Percentiles rank a stretch among this genome's conserved stretches.
Conservation (phyloP, 92 coral and sea anemone genomes). For the Epizoanthus rinbou region DNA sequence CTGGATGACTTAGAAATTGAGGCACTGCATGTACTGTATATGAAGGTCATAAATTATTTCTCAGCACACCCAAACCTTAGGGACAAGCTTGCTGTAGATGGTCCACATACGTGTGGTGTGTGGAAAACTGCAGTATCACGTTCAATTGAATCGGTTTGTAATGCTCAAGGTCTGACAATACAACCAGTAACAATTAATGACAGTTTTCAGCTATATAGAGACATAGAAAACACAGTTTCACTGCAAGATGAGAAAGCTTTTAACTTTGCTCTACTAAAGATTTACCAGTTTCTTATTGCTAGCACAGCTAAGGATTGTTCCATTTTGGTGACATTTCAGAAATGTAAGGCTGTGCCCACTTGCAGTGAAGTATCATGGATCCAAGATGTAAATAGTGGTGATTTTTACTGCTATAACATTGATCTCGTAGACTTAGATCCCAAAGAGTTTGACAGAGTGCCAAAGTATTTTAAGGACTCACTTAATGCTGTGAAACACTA, state of each 20-base stretch:
- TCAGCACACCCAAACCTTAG: conserved; percentile 50
- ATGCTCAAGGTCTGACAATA: background rate
- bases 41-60: conserved; percentile 51
- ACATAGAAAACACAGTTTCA: conserved; percentile 9
- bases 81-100: conserved; percentile 60
- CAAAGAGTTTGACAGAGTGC: conserved; percentile 80
- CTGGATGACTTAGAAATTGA: conserved; percentile 85
- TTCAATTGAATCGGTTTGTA: background rate
- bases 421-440: conserved; percentile 92
- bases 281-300: conserved; percentile 80
- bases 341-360: conserved; percentile 16
- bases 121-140: conserved; percentile 58
- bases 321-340: conserved; percentile 85
- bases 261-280: conserved; percentile 49
- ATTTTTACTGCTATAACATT: conserved; percentile 61
- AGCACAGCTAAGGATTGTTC: conserved; percentile 95
- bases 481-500: conserved; percentile 64
- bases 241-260: conserved; percentile 37
- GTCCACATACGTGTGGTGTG: conserved; percentile 48
- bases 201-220: conserved; percentile 18
- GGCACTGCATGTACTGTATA: conserved; percentile 61
- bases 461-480: conserved; percentile 77
- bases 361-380: conserved; percentile 24
- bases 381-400: conserved; percentile 44
- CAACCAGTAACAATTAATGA: background rate